Conservation (phyloP, 2,888 invertebrate species). For the Acanthococcus lagerstroemiae region DNA sequence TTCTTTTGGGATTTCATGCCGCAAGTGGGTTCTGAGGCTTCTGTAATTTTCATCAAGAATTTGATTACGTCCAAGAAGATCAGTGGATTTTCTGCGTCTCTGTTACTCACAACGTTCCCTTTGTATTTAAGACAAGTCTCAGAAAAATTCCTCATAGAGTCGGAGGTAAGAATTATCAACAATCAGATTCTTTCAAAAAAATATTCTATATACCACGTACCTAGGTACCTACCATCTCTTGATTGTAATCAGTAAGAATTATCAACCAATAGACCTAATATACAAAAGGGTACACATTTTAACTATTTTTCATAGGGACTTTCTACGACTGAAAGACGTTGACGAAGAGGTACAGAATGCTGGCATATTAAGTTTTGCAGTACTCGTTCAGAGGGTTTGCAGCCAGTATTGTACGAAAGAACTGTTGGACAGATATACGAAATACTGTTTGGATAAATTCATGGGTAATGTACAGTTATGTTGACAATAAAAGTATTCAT, state of each 20-base stretch:
- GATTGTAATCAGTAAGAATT: slow-evolving; percentile 38
- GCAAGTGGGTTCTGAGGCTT: slow-evolving; percentile 55
- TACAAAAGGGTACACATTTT: no score
- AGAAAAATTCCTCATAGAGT: slow-evolving; percentile 39
- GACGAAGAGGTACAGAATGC: slow-evolving; percentile 51
- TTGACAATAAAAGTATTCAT: neutral
- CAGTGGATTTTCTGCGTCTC: slow-evolving; percentile 54
- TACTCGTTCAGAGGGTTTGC: slow-evolving; percentile 55
- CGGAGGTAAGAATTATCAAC: no score
- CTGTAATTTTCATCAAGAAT: slow-evolving; percentile 55
- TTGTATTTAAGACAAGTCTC: slow-evolving; percentile 56
- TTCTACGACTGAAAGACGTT: slow-evolving; percentile 35
- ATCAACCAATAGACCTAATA: no score
- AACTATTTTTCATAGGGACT: no score
- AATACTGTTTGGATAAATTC: slow-evolving; percentile 59
- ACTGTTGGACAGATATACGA: slow-evolving; percentile 58
- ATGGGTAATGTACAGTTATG: slow-evolving; percentile 46
- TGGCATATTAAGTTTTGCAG: slow-evolving; percentile 59
- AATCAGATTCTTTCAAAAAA: no score
- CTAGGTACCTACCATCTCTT: neutral
- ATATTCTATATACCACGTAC: neutral
- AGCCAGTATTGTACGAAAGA: slow-evolving; percentile 48
- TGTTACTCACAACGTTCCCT: slow-evolving; percentile 56
- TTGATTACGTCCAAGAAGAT: slow-evolving; percentile 52
- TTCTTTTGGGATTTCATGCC: slow-evolving; percentile 63